Base-by-base conservation (phyloP, 2,113 vertebrate species). In the Callaeas wilsoni region DNA sequence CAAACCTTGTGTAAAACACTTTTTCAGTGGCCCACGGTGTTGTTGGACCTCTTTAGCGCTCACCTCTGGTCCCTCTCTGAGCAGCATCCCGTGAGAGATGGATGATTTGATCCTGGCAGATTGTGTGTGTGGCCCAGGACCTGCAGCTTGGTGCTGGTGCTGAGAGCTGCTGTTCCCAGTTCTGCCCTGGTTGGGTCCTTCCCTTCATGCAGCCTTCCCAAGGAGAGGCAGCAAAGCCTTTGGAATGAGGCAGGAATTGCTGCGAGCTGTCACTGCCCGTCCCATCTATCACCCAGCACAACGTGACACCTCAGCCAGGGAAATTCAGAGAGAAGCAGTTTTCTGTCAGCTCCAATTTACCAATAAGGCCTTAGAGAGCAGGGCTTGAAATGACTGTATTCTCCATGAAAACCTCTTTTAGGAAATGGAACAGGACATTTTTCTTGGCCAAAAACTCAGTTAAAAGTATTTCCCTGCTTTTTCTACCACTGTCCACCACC, bases 291-390 rank as follows among this genome's bases (percentile, higher is more conserved):
- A 77, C 4, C 10, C 57, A 64, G 89, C 37, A 4, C 92, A 90
- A 84, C 7, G 5, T 80, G 95, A 82, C 90, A 80, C 93, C 81
- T 96, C 79, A 30, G 82, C 73, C 89, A 84, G 55, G 60, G 44
- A 95, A 70, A 79, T 35, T 67, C 68, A 84, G 35, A 73, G 85
- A 90, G 90, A 95, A 96, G 84, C 94, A 59, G 95, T 88, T 97
- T 94, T 74, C 91, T 96, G 94, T 89, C 76, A 2, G 53, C 84
- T 91, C 75, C 86, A 19, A 95, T 97, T 96, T 83, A 44, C 91
- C 76, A 41, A 44, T 10, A 20, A 68, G 87, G 47, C 22, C 77
- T 89, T 90, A 37, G 76, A 88, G 87, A 92, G 26, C 39, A 57
- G 39, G 44, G 57, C 81, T 89, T 81, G 84, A 78, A 75, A 39